Evolutionary conservation across 2,113 vertebrate genomes (phyloP).

Genomic region (Halichoerus grypus): DNA sequence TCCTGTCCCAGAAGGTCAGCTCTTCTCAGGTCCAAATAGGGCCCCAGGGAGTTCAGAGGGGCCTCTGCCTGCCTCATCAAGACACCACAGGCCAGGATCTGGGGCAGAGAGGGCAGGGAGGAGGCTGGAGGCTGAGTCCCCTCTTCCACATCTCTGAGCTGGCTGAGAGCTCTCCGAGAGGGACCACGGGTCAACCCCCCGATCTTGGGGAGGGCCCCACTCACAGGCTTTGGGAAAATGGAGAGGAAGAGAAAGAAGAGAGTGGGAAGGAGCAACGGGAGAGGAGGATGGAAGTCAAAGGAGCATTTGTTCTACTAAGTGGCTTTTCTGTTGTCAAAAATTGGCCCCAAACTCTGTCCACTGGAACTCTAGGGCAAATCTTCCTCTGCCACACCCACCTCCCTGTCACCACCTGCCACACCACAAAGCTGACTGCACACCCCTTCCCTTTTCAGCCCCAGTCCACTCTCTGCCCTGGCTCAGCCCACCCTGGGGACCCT

Average conservation of each 20-base stretch:
- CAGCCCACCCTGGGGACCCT: background rate
- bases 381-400: background rate
- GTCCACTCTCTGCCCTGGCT: background rate
- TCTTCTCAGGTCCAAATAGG: background rate
- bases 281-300: slow-evolving; percentile 50
- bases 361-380: background rate
- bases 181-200: background rate
- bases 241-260: background rate
- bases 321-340: slow-evolving; percentile 66
- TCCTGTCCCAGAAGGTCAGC: background rate
- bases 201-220: slow-evolving; percentile 42
- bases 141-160: background rate
- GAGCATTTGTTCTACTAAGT: slow-evolving; percentile 66
- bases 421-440: background rate
- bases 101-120: too few species aligned
- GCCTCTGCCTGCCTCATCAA: background rate
- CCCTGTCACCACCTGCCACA: background rate
- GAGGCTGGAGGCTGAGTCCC: too few species aligned
- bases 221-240: slow-evolving; percentile 29
- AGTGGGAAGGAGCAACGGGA: background rate
- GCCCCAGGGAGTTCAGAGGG: background rate
- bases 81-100: background rate
- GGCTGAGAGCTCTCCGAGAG: fast-evolving
- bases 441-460: background rate
- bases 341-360: slow-evolving; percentile 31